These are phyloP conservation scores for Amphimedon queenslandica DNA, from an alignment of 37 sponge, comb jelly and placozoan genomes.

Conservation along the genomic window DNA sequence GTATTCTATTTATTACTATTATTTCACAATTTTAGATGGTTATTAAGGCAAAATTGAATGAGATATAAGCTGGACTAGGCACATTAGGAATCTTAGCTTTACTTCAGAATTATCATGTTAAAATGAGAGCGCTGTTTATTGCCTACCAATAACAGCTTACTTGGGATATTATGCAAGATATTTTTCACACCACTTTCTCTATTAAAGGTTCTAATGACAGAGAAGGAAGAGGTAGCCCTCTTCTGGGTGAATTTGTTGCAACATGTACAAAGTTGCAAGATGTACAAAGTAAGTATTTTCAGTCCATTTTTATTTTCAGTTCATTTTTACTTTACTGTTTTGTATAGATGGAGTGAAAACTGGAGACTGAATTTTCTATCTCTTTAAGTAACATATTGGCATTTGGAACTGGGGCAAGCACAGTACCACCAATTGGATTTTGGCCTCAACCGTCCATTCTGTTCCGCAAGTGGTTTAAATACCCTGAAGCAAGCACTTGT, in stretches of 20 bases:
- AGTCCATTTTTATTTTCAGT: not conserved
- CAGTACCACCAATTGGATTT: constrained; percentile 13
- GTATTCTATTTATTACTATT: not conserved
- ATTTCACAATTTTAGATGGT: not conserved
- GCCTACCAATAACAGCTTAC: not conserved
- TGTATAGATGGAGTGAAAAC: not conserved
- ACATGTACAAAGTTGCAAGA: too few species aligned
- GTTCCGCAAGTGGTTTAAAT: not conserved
- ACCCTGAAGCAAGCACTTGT: constrained; percentile 11
- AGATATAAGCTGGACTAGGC: not conserved
- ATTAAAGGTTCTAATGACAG: not conserved
- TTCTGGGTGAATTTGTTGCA: not conserved
- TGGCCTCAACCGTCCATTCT: not conserved
- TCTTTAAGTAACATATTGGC: not conserved
- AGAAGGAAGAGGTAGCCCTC: not conserved
- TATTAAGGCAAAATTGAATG: not conserved
- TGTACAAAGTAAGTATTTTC: not conserved
- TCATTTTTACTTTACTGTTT: not conserved
- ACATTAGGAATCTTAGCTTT: not conserved
- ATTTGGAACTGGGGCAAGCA: constrained; percentile 5
- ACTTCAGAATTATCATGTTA: not conserved
- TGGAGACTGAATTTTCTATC: not conserved
- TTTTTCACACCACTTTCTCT: not conserved
- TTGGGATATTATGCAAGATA: not conserved
- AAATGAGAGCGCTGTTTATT: not conserved